A percentile compares a stretch with the other conserved stretches of the same genome.
phyloP scores from a whole-genome alignment of 2,888 invertebrate species.

The Tenthredo notha region DNA sequence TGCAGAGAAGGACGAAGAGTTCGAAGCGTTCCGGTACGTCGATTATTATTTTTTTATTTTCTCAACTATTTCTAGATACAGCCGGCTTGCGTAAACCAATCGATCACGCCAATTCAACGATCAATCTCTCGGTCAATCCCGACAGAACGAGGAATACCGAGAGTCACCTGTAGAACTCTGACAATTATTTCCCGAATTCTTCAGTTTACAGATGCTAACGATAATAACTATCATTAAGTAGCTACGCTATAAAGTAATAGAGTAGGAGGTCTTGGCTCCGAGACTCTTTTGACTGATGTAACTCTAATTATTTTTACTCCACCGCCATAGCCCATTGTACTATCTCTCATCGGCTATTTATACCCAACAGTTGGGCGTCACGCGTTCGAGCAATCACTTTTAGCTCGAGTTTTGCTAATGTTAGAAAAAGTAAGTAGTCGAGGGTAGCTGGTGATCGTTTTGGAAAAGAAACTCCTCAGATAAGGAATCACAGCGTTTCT shows the following conservation, averaged over 20 bases:
- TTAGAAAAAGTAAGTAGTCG: neutral
- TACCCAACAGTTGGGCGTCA: constrained; percentile 56
- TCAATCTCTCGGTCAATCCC: neutral
- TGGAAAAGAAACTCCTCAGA: neutral
- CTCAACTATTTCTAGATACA: constrained; percentile 1
- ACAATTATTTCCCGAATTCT: neutral
- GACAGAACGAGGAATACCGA: neutral
- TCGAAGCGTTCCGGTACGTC: constrained; percentile 97
- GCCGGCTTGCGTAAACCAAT: neutral
- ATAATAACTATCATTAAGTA: neutral
- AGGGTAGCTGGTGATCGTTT: neutral
- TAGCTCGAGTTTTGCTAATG: neutral
- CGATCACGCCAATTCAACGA: neutral
- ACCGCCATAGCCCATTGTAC: constrained; percentile 48
- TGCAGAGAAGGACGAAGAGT: constrained; percentile 99
- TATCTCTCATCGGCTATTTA: constrained; percentile 58
- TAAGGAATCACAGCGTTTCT: neutral
- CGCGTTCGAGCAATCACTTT: neutral
- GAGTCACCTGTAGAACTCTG: neutral
- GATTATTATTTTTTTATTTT: neutral
- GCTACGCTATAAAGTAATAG: neutral
- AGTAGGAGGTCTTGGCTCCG: constrained; percentile 10
- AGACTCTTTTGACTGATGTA: constrained; percentile 51
- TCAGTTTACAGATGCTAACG: neutral
- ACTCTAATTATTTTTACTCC: constrained; percentile 60